Evolutionary conservation across 2,113 vertebrate species (phyloP).

Genomic region (Entomyzon cyanotis): DNA sequence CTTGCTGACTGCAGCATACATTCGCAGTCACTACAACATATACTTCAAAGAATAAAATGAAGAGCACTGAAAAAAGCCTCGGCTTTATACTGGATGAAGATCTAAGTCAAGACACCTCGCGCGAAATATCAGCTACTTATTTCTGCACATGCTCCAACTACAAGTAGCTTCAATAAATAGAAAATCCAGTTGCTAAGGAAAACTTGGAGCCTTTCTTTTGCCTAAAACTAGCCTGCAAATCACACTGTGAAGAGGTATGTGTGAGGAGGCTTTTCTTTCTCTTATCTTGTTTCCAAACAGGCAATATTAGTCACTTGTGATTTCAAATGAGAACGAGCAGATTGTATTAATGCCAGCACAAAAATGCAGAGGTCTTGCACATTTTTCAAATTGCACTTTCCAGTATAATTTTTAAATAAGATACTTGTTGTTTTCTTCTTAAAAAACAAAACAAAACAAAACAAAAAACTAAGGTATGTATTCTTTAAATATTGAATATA

Average conservation of each 20-base stretch:
- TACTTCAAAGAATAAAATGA: conserved; percentile 66
- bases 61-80: conserved; percentile 37
- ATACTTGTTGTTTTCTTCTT: conserved; percentile 67
- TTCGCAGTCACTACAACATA: conserved; percentile 66
- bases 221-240: conserved; percentile 2
- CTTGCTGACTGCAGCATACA: conserved; percentile 31
- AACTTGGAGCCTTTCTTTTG: conserved; percentile 31
- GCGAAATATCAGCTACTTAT: neutral
- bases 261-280: neutral
- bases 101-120: conserved; percentile 47
- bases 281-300: neutral
- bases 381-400: conserved; percentile 80
- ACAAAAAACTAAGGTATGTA: conserved; percentile 59
- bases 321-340: conserved; percentile 18
- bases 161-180: conserved; percentile 49
- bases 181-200: conserved; percentile 50
- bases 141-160: neutral
- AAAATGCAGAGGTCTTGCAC: conserved; percentile 72
- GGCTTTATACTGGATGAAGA: conserved; percentile 61
- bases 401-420: conserved; percentile 82
- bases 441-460: neutral
- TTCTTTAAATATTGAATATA: conserved; percentile 81
- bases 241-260: neutral
- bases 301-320: neutral
- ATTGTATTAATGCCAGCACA: conserved; percentile 59